Percentiles rank a stretch among this genome's conserved stretches.
Evolutionary conservation across 92 coral and sea anemone species (phyloP).

Genomic region (Plumapathes pennacea): DNA sequence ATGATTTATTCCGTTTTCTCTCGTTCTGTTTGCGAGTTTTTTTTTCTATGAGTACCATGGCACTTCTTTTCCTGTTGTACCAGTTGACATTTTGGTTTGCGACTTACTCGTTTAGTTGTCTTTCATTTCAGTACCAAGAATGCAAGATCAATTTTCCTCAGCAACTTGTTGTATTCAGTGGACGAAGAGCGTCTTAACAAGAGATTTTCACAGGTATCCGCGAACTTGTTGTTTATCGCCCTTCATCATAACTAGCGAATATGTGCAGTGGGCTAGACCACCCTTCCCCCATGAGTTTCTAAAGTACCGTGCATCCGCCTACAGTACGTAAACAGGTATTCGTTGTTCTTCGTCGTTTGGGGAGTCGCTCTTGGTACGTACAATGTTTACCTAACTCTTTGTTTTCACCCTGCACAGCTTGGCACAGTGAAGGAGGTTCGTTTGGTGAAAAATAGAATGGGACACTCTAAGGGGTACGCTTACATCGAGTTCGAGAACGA

Average conservation of each 20-base stretch:
- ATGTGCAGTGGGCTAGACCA: too few species aligned
- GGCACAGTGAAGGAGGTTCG: conserved; percentile 87
- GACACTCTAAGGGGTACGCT: conserved; percentile 93
- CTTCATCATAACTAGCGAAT: too few species aligned
- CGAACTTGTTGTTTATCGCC: too few species aligned
- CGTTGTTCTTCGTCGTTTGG: too few species aligned
- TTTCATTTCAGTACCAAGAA: conserved; percentile 77
- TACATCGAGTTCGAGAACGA: conserved; percentile 86
- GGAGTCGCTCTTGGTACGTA: not conserved
- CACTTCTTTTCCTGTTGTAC: too few species aligned
- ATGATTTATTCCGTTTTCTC: not conserved
- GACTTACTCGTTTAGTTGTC: too few species aligned
- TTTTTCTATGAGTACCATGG: too few species aligned
- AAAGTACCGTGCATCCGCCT: too few species aligned
- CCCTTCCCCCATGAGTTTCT: too few species aligned
- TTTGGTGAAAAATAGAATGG: conserved; percentile 71
- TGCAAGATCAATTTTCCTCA: conserved; percentile 75
- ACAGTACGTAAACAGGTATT: not conserved
- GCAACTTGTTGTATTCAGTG: conserved; percentile 75
- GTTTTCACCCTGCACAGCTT: conserved; percentile 45
- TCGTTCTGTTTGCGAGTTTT: too few species aligned
- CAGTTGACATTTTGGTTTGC: not conserved
- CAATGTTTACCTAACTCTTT: not conserved
- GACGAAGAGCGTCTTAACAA: conserved; percentile 77
- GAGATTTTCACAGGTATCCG: conserved; percentile 73